Conservation (phyloP, 2,888 invertebrate species). For the Dinocampus coccinellae region DNA sequence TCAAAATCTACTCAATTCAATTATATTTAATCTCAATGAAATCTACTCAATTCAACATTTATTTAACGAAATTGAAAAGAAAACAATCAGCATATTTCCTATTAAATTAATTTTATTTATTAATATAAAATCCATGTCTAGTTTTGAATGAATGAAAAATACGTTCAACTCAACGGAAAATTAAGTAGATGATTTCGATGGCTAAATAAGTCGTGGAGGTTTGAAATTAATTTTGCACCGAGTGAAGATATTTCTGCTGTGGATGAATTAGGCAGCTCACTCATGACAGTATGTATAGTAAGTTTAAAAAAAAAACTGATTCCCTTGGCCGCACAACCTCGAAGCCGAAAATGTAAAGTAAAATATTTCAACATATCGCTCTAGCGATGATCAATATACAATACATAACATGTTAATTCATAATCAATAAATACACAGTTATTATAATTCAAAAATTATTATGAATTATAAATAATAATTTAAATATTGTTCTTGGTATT, state of each 20-base stretch:
- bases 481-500: too few species aligned
- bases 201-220: conserved; percentile 9
- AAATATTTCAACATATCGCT: too few species aligned
- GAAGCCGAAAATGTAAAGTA: background rate
- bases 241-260: conserved; percentile 8
- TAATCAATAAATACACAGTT: too few species aligned
- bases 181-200: background rate
- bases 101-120: background rate
- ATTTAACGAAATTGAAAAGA: background rate
- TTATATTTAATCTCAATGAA: background rate
- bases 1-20: conserved; percentile 1
- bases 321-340: background rate
- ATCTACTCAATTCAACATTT: too few species aligned
- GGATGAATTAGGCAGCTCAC: background rate
- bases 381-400: too few species aligned
- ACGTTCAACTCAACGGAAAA: background rate
- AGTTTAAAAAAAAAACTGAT: background rate
- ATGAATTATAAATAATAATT: too few species aligned
- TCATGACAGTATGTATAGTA: background rate
- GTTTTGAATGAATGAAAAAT: background rate
- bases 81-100: background rate
- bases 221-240: background rate
- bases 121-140: background rate
- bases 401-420: too few species aligned
- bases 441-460: too few species aligned